A percentile compares a stretch with the other conserved stretches of the same genome.
Evolutionary conservation across 2,888 invertebrate species (phyloP).

Genomic region (Parnassius glacialis): DNA sequence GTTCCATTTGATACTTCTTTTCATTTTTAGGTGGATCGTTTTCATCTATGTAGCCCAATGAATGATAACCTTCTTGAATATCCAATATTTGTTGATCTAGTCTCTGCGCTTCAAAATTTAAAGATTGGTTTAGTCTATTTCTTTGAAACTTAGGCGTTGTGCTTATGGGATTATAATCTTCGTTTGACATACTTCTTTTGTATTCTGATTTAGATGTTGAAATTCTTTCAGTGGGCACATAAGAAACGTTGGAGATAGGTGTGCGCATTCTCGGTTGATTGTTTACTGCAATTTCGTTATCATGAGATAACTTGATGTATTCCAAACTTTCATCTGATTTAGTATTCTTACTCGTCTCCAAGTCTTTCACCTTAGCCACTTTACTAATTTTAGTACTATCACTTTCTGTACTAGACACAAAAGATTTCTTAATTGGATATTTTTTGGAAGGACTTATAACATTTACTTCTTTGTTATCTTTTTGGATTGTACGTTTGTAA

Average conservation of each 20-base stretch:
- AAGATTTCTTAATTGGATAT: slow-evolving; percentile 69
- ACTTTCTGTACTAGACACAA: slow-evolving; percentile 64
- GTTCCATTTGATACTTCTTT: slow-evolving; percentile 43
- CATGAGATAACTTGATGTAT: slow-evolving; percentile 67
- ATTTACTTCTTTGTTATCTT: slow-evolving; percentile 73
- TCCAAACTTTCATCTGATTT: slow-evolving; percentile 71
- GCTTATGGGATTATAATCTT: slow-evolving; percentile 55
- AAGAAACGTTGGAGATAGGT: slow-evolving; percentile 71
- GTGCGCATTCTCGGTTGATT: slow-evolving; percentile 76
- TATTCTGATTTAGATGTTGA: slow-evolving; percentile 54
- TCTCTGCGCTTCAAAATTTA: slow-evolving; percentile 72
- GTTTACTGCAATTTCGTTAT: slow-evolving; percentile 73
- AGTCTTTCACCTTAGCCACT: slow-evolving; percentile 73
- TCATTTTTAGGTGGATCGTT: slow-evolving; percentile 48
- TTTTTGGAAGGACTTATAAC: slow-evolving; percentile 75
- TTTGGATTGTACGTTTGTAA: slow-evolving; percentile 70
- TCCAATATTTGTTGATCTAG: slow-evolving; percentile 76
- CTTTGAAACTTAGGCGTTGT: slow-evolving; percentile 73
- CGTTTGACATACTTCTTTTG: slow-evolving; percentile 65
- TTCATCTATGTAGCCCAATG: slow-evolving; percentile 72
- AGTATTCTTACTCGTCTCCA: slow-evolving; percentile 68
- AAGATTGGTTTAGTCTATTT: slow-evolving; percentile 72
- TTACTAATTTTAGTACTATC: slow-evolving; percentile 66
- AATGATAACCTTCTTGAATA: slow-evolving; percentile 73
- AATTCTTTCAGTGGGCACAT: slow-evolving; percentile 65